Evolutionary conservation across 2,888 invertebrate genomes (phyloP).

Genomic region (Phlogophora meticulosa): DNA sequence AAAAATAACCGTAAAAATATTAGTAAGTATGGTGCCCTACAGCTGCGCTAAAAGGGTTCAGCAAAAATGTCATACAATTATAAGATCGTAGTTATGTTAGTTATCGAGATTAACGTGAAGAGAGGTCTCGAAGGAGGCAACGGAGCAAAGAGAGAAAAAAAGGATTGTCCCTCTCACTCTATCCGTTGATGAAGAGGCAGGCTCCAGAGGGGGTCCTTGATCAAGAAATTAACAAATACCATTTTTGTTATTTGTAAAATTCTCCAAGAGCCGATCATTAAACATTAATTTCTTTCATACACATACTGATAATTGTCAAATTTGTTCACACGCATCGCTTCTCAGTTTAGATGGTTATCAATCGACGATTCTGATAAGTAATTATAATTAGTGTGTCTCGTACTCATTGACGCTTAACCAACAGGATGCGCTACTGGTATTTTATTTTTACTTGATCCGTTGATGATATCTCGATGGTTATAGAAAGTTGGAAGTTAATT

Average conservation of each 20-base stretch:
- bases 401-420: slow-evolving; percentile 55
- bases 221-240: neutral
- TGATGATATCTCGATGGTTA: slow-evolving; percentile 32
- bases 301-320: slow-evolving; percentile 51
- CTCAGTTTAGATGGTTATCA: slow-evolving; percentile 54
- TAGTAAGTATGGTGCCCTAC: too few relatives aligned
- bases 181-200: too few relatives aligned
- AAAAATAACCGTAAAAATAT: too few relatives aligned
- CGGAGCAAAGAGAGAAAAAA: too few relatives aligned
- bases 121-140: too few relatives aligned
- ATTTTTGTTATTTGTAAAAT: slow-evolving; percentile 21
- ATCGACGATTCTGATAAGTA: slow-evolving; percentile 48
- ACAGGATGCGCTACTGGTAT: slow-evolving; percentile 65
- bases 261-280: slow-evolving; percentile 3
- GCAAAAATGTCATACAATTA: too few relatives aligned
- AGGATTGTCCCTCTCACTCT: too few relatives aligned
- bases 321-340: slow-evolving; percentile 59
- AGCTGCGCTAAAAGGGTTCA: too few relatives aligned
- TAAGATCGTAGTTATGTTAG: too few relatives aligned
- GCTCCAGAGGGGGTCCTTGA: neutral
- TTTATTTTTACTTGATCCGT: slow-evolving; percentile 36
- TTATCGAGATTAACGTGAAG: too few relatives aligned
- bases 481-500: slow-evolving; percentile 30
- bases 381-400: slow-evolving; percentile 56
- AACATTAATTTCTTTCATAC: slow-evolving; percentile 29